Conservation (phyloP, 2,888 invertebrate species). For the Eudasyphora cyanicolor region DNA sequence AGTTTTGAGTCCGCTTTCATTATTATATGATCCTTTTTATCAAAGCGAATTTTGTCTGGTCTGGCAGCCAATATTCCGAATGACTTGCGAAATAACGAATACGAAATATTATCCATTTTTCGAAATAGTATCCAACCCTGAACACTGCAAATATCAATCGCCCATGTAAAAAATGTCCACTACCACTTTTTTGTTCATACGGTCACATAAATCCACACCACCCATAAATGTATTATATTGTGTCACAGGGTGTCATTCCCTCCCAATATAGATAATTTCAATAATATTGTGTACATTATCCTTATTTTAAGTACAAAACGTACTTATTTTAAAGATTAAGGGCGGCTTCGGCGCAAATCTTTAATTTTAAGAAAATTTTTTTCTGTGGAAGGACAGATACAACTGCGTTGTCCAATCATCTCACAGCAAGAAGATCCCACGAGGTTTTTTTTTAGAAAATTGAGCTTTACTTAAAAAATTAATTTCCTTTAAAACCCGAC, state of each 20-base stretch:
- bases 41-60: background rate
- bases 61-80: background rate
- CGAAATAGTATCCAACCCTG: too few relatives aligned
- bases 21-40: background rate
- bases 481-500: background rate
- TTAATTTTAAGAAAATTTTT: too few relatives aligned
- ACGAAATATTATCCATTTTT: too few relatives aligned
- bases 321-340: too few relatives aligned
- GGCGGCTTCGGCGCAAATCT: too few relatives aligned
- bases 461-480: background rate
- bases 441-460: background rate
- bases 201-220: too few relatives aligned
- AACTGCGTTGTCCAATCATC: background rate
- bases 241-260: background rate
- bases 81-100: background rate
- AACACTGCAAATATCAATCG: background rate
- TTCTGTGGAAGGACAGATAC: background rate
- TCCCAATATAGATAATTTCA: too few relatives aligned
- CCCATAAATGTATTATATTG: constrained; percentile 12
- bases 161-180: background rate
- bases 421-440: background rate
- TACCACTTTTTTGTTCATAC: background rate
- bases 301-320: too few relatives aligned
- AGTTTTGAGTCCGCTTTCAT: too few relatives aligned
- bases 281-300: background rate